These are phyloP conservation scores for Falco concolor DNA, from an alignment of 2,797 vertebrate genomes.

Conservation along the genomic window DNA sequence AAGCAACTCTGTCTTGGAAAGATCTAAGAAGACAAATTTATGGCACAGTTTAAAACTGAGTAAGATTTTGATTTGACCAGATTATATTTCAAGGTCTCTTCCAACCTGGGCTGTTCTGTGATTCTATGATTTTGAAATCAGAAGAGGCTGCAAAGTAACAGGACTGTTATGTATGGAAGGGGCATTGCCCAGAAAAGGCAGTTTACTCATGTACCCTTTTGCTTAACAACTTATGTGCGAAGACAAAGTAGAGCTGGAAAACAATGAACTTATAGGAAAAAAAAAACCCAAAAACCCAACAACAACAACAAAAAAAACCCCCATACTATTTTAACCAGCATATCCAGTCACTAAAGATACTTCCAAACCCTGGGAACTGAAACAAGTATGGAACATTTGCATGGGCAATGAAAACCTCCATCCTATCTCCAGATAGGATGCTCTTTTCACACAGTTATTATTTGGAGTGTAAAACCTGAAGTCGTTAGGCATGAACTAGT, in stretches of 20 bases:
- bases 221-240: not conserved
- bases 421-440: not conserved
- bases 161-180: not conserved
- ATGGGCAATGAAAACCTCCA: not conserved
- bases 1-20: not conserved
- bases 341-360: not conserved
- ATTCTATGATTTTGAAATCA: not conserved
- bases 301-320: too few species aligned
- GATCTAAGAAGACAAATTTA: not conserved
- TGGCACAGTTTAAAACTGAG: not conserved
- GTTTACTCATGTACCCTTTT: not conserved
- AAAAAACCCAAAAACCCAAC: too few species aligned
- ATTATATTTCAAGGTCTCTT: not conserved
- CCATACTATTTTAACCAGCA: not conserved
- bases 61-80: not conserved
- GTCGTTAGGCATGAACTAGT: not conserved
- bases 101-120: not conserved
- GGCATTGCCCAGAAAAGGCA: not conserved
- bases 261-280: not conserved
- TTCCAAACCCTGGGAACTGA: not conserved
- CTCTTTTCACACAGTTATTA: not conserved
- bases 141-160: not conserved
- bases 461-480: not conserved
- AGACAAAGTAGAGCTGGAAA: not conserved
- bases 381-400: not conserved